Percentiles rank a stretch among this genome's conserved stretches.
phyloP scores from a whole-genome alignment of 2,113 vertebrate species.

The Vicugna pacos region DNA sequence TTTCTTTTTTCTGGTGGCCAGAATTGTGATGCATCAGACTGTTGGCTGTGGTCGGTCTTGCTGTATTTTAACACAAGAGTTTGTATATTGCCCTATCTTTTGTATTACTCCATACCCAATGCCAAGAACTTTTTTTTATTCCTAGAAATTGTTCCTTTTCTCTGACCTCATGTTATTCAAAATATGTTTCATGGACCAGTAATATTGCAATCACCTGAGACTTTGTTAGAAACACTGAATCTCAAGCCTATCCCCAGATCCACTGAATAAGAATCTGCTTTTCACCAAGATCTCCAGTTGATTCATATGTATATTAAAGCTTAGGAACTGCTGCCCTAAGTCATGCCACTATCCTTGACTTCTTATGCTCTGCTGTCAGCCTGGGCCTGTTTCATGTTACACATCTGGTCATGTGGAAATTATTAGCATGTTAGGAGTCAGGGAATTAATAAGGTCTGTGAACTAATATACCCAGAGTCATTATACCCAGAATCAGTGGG shows the following conservation, averaged over 20 bases:
- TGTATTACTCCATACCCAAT: background rate
- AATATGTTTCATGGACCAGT: background rate
- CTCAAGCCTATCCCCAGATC: background rate
- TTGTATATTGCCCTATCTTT: background rate
- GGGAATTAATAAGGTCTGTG: background rate
- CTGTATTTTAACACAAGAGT: background rate
- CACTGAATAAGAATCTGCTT: background rate
- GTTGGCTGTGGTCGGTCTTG: background rate
- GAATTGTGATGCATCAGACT: background rate
- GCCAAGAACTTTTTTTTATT: conserved; percentile 6
- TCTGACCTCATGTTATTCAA: background rate
- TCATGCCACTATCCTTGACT: background rate
- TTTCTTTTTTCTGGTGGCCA: background rate
- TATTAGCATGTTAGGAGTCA: background rate
- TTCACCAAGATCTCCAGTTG: background rate
- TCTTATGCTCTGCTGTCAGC: background rate
- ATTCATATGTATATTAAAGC: background rate
- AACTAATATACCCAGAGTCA: background rate
- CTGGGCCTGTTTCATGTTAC: background rate
- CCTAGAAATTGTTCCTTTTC: background rate
- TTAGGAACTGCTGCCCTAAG: background rate
- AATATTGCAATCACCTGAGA: background rate
- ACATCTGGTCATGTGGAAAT: background rate
- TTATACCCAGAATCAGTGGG: background rate
- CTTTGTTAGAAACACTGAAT: conserved; percentile 20